Percentiles rank a stretch among this genome's conserved stretches.
Conservation (phyloP, 2,797 vertebrate genomes). For the Odontamblyopus lacepedii region DNA sequence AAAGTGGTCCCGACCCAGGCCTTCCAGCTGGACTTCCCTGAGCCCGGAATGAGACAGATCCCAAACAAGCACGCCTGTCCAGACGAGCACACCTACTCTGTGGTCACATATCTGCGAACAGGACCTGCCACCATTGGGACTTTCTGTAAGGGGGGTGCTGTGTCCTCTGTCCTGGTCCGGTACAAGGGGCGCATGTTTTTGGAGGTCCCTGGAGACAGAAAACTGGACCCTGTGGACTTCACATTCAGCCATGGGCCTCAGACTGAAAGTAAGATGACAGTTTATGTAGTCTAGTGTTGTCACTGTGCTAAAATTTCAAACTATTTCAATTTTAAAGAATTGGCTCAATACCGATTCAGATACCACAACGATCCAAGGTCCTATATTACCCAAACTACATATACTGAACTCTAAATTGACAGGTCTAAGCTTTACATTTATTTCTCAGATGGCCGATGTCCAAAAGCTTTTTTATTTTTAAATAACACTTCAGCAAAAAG, state of each 20-base stretch:
- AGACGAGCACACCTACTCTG: constrained; percentile 75
- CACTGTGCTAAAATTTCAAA: too few species aligned
- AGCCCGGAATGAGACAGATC: constrained; percentile 83
- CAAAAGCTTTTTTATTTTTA: too few species aligned
- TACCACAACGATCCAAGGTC: too few species aligned
- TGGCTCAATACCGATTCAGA: too few species aligned
- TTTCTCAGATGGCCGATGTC: too few species aligned
- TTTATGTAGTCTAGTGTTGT: too few species aligned
- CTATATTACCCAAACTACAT: too few species aligned
- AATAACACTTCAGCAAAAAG: too few species aligned
- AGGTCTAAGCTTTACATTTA: too few species aligned
- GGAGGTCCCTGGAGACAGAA: constrained; percentile 52
- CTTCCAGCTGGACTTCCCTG: constrained; percentile 84
- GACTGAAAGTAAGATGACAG: constrained; percentile 60
- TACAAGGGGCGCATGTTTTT: constrained; percentile 68
- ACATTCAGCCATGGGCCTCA: constrained; percentile 58
- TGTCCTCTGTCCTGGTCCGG: constrained; percentile 55
- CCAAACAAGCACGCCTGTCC: constrained; percentile 75
- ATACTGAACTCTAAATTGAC: too few species aligned
- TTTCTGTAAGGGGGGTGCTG: constrained; percentile 73
- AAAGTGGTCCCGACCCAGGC: constrained; percentile 43
- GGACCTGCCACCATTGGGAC: constrained; percentile 58
- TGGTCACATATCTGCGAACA: constrained; percentile 63
- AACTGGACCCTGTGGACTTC: constrained; percentile 60
- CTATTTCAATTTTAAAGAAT: too few species aligned